Evolutionary conservation across 2,797 vertebrate genomes (phyloP).

Genomic region (Mormyrops boulengeri): DNA sequence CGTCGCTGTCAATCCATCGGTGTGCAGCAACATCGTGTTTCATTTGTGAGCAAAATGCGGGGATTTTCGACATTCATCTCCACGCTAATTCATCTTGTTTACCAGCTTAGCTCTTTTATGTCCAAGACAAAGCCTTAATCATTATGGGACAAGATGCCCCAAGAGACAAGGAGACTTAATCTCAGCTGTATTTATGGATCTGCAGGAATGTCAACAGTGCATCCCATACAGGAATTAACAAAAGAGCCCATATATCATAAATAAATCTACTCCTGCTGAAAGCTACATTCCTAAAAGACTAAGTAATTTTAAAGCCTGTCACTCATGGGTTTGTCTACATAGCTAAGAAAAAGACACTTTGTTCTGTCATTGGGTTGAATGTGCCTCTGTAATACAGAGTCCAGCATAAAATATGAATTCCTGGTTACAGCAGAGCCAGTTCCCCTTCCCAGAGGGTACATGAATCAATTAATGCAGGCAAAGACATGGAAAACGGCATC

Average conservation of each 20-base stretch:
- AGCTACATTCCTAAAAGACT: background rate
- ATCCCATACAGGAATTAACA: constrained; percentile 19
- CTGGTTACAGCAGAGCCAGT: background rate
- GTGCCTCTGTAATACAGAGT: constrained; percentile 23
- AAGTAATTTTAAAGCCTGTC: constrained; percentile 28
- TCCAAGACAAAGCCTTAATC: constrained; percentile 11
- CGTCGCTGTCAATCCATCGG: background rate
- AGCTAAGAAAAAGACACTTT: constrained; percentile 14
- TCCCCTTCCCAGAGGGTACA: background rate
- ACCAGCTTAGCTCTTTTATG: constrained; percentile 18
- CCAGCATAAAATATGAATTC: constrained; percentile 2
- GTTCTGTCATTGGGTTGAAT: constrained; percentile 28
- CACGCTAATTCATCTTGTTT: constrained; percentile 13
- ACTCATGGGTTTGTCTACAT: constrained; percentile 37
- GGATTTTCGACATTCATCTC: constrained; percentile 17
- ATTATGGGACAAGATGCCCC: background rate
- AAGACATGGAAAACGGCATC: background rate
- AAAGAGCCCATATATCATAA: constrained; percentile 21
- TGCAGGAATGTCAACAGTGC: constrained; percentile 17
- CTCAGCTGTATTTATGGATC: constrained; percentile 24
- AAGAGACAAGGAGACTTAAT: constrained; percentile 17
- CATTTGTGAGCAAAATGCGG: background rate
- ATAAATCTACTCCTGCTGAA: background rate
- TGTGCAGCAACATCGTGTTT: background rate
- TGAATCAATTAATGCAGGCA: background rate